These are phyloP conservation scores for Palythoa grandis DNA, from an alignment of 92 coral and sea anemone genomes.

Conservation along the genomic window DNA sequence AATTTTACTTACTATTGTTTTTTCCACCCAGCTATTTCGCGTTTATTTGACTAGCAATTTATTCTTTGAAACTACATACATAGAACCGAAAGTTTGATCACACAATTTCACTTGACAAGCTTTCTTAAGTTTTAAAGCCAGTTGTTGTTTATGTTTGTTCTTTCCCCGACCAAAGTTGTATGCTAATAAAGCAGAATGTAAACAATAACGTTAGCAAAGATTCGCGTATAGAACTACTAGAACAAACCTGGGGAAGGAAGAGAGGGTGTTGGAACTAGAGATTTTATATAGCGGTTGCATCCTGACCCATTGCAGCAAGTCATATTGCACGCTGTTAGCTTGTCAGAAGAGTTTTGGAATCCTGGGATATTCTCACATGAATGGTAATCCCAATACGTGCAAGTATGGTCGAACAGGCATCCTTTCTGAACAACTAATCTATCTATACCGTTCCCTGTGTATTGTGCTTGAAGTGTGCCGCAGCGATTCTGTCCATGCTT, in stretches of 20 bases:
- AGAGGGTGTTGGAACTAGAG: neutral
- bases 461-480: conserved; percentile 17
- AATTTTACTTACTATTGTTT: too few relatives aligned
- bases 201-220: too few relatives aligned
- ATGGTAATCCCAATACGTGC: neutral
- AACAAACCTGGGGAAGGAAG: conserved; percentile 17
- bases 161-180: too few relatives aligned
- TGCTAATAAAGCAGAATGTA: too few relatives aligned
- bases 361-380: neutral
- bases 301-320: conserved; percentile 30
- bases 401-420: conserved; percentile 5
- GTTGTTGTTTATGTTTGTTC: too few relatives aligned
- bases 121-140: too few relatives aligned
- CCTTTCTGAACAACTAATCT: conserved; percentile 12
- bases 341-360: conserved; percentile 8
- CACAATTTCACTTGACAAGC: too few relatives aligned
- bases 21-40: too few relatives aligned
- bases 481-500: conserved; percentile 5
- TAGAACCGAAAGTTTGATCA: too few relatives aligned
- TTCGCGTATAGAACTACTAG: too few relatives aligned
- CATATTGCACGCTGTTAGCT: conserved; percentile 15
- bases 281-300: conserved; percentile 9
- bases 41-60: too few relatives aligned
- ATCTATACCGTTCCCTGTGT: conserved; percentile 16
- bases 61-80: too few relatives aligned